Evolutionary conservation across 2,888 invertebrate genomes (phyloP), one percentile per base, ranked within the genome.

Genomic region (Portevinia maculata): DNA sequence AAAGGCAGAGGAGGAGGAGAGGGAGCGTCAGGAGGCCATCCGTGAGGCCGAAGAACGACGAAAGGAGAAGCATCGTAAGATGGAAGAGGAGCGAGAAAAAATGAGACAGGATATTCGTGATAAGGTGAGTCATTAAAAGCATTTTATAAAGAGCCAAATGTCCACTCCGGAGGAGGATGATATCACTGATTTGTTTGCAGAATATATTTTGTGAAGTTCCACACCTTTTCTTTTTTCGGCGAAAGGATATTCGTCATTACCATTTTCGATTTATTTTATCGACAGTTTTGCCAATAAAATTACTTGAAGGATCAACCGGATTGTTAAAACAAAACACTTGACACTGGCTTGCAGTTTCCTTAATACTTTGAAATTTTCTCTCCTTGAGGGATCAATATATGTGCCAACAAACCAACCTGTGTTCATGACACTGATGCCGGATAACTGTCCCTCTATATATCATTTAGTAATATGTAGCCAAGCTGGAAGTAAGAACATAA

Each of bases 21-120:
- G 98, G 90, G 99, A 99, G 91, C 95, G 99, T 89, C 95, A 97
- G 91, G 99, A 99, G 92, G 99, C 99, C 89, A 97, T 99, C 92
- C 93, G 96, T 87, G 99, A 99, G 92, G 98, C 98, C 76, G 99
- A 99, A 92, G 99, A 99, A 87, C 93, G 98, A 88, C 94, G 99
- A 91, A 98, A 99, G 94, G 99, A 99, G 92, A 99, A 99, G 92
- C 99, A 99, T 92, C 95, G 99, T 90, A 99, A 99, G 93, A 98
- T 99, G 98, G 99, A 99, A 92, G 98, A 97, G 90, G 99, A 99
- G 91, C 93, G 99, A 86, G 99, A 99, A 93, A 97, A 97, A 92
- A 98, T 99, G 98, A 94, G 99, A 90, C 98, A 99, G 92, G 98
- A 98, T 92, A 99, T 99, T 91, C 94, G 99, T 92, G 98, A 99